Conservation (phyloP, 2,113 vertebrate species). For the Dasyprocta punctata region DNA sequence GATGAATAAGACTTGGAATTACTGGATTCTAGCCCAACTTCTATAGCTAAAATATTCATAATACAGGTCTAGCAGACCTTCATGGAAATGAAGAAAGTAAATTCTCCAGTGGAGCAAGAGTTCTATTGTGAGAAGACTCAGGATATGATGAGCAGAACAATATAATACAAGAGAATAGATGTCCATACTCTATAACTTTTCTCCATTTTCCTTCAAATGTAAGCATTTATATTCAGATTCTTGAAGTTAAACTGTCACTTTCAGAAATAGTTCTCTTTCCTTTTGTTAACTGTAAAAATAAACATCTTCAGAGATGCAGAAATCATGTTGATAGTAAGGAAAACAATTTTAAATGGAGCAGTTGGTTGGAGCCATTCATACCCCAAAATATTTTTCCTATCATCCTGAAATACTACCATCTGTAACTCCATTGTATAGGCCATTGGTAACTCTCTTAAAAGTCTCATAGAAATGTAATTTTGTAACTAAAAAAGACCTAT, state of each 20-base stretch:
- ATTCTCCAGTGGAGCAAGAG: background rate
- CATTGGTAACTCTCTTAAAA: background rate
- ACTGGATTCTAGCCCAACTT: background rate
- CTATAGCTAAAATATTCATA: background rate
- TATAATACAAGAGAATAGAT: background rate
- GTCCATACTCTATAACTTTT: background rate
- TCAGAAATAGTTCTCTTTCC: background rate
- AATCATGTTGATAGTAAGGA: constrained; percentile 28
- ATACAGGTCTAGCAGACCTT: background rate
- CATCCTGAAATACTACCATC: background rate
- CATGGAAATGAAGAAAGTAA: background rate
- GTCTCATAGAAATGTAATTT: background rate
- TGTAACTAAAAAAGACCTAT: background rate
- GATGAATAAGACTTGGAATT: fast-evolving
- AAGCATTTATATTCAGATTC: background rate
- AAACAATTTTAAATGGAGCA: background rate
- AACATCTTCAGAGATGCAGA: background rate
- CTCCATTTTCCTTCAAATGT: background rate
- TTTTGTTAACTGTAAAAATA: constrained; percentile 50
- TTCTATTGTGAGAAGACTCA: background rate
- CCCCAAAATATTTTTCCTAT: constrained; percentile 20
- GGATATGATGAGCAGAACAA: background rate
- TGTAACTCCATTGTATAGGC: background rate
- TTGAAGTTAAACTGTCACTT: constrained; percentile 22
- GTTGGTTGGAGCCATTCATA: background rate